Evolutionary conservation across 2,797 vertebrate genomes (phyloP).

Genomic region (Crocodylus rhombifer): DNA sequence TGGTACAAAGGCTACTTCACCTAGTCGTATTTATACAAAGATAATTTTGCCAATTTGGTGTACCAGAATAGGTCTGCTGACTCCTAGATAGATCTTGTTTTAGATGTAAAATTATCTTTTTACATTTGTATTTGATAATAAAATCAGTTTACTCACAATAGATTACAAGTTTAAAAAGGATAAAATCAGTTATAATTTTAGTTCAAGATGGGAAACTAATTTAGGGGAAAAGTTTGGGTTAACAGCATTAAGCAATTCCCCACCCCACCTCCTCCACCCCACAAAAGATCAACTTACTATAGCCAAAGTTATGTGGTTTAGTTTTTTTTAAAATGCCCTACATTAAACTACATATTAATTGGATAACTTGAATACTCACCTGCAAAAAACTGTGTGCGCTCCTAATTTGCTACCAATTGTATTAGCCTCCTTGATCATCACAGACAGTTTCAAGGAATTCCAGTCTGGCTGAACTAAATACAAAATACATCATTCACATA

Average conservation of each 20-base stretch:
- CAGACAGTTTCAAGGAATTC: conserved; percentile 93
- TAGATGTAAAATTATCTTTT: too few species aligned
- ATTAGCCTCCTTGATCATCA: conserved; percentile 97
- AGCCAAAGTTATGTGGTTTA: too few species aligned
- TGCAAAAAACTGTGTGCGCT: conserved; percentile 89
- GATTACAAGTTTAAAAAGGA: not conserved
- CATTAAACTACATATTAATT: not conserved
- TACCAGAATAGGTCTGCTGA: too few species aligned
- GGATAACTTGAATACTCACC: conserved; percentile 72
- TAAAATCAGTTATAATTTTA: not conserved
- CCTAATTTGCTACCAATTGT: conserved; percentile 88
- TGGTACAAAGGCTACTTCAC: too few species aligned
- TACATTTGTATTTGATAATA: too few species aligned
- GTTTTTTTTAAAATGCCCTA: not conserved
- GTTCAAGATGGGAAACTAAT: not conserved
- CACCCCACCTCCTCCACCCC: too few species aligned
- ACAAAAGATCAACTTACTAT: too few species aligned
- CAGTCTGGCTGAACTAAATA: conserved; percentile 86
- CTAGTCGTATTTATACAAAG: too few species aligned
- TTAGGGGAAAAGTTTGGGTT: not conserved
- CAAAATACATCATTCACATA: not conserved
- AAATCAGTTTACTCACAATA: not conserved
- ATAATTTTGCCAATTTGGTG: too few species aligned
- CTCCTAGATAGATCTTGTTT: too few species aligned
- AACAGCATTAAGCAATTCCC: not conserved